Base-by-base conservation (phyloP, 2,888 invertebrate species). In the Cataglyphis altisquamis region DNA sequence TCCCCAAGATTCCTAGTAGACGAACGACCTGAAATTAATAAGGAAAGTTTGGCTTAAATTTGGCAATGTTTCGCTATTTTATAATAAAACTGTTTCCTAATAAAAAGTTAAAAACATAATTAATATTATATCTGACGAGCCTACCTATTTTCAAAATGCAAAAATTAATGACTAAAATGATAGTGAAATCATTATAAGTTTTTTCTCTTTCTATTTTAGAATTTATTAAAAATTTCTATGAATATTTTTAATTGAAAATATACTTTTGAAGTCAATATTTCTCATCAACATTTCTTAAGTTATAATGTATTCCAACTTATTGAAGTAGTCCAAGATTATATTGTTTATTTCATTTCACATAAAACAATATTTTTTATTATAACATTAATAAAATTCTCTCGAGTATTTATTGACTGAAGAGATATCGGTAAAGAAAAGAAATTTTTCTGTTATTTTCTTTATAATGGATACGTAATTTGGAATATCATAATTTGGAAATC, bases 1-100 rank as follows among this genome's bases (percentile, higher is more conserved):
- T 94, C 94, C 83, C 94, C 94, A 48, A 94, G 92, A 77, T 92
- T 93, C 88, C 94, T 93, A 36, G 92, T 89, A 36, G 88, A 85
- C 41, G 93, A 92, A 80, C 90, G 91, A 91, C 93, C 94, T 94
- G 93, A 82, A 94, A 94, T 83, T 86, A 89, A 82, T 73, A 72
- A 62, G 52, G 52, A 78, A 15, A 83, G 21, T 45, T 72, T 60
- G 36, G 25, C 25, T 80, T 80, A 48, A 45, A 72, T 78, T 70
- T 29, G 15, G 21, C 41, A 45, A 32, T 60, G 5, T 67, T n/a
- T 39, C 21, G 8, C 18, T 32, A 12, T 62, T 25, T 25, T 25
- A 25, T 25, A 25, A 25, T 62, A 5, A 21, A 41, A 0, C 32
- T 62, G 3, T 48, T 52, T 66, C 0, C 6, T 64, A 32, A 45